Percentiles rank a stretch among this genome's conserved stretches.
phyloP scores from a whole-genome alignment of 1,140 invertebrate species.

The Elymnias hypermnestra region DNA sequence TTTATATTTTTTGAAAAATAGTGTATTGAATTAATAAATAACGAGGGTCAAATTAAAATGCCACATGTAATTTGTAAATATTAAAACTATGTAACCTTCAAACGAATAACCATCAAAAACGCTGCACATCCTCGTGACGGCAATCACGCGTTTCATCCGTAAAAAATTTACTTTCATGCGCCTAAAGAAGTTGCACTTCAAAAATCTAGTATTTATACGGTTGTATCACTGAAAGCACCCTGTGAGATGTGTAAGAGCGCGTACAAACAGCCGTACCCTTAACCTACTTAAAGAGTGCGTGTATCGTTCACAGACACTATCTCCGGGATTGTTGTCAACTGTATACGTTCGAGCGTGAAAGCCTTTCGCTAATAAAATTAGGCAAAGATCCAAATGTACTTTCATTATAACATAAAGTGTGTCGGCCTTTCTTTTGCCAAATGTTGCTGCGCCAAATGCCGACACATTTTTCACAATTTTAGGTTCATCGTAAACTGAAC shows the following conservation, averaged over 20 bases:
- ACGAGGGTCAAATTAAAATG: too few species aligned
- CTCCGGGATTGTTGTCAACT: slow-evolving; percentile 14
- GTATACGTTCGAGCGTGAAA: slow-evolving; percentile 14
- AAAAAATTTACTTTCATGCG: too few species aligned
- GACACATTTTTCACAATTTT: slow-evolving; percentile 13
- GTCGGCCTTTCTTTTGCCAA: slow-evolving; percentile 24
- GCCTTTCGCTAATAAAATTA: slow-evolving; percentile 35
- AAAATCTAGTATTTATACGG: too few species aligned
- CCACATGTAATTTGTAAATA: too few species aligned
- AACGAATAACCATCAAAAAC: too few species aligned
- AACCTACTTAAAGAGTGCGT: not conserved
- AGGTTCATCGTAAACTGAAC: slow-evolving; percentile 6
- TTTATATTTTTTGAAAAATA: too few species aligned
- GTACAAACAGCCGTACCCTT: not conserved
- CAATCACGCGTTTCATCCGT: too few species aligned
- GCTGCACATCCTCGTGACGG: too few species aligned
- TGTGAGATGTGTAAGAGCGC: not conserved
- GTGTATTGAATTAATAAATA: too few species aligned
- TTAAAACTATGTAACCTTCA: too few species aligned
- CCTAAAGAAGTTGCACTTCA: too few species aligned
- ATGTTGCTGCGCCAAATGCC: slow-evolving; percentile 13
- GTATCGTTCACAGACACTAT: slow-evolving; percentile 1
- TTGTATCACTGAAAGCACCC: too few species aligned
- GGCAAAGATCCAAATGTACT: slow-evolving; percentile 35
- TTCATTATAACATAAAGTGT: slow-evolving; percentile 37